These are phyloP conservation scores for Clytia hemisphaerica DNA, from an alignment of 30 jellyfish, hydroid and myxozoan genomes.

Conservation along the genomic window DNA sequence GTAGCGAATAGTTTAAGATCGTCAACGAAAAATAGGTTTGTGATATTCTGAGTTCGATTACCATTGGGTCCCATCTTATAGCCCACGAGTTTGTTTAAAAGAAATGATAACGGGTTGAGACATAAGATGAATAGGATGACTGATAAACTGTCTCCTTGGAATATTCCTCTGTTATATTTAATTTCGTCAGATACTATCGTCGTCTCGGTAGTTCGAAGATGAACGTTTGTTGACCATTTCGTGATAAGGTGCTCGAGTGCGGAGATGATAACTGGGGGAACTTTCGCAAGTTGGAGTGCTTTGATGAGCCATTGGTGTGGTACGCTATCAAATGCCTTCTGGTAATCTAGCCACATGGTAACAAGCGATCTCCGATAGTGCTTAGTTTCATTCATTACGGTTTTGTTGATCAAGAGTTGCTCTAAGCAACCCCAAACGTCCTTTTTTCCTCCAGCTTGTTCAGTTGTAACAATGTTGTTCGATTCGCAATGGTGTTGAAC, in stretches of 20 bases:
- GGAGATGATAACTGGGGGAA: neutral
- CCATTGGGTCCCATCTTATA: constrained; percentile 3
- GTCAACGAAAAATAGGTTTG: neutral
- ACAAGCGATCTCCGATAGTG: neutral
- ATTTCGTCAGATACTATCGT: neutral
- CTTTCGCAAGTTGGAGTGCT: neutral
- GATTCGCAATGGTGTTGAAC: constrained; percentile 3
- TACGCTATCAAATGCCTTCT: neutral
- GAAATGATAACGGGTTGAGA: constrained; percentile 5
- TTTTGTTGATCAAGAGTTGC: constrained; percentile 6
- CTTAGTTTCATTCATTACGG: neutral
- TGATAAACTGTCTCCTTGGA: constrained; percentile 12
- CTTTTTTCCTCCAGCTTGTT: neutral
- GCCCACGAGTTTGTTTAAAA: neutral
- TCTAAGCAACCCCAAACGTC: constrained; percentile 17
- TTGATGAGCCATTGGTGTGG: constrained; percentile 9
- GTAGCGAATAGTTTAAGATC: neutral
- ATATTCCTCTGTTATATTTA: neutral
- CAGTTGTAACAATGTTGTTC: constrained; percentile 8
- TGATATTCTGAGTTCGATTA: constrained; percentile 2
- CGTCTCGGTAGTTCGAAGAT: neutral
- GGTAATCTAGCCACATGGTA: constrained; percentile 14
- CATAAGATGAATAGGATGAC: neutral
- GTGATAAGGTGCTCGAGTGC: neutral
- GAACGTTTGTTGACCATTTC: constrained; percentile 11